These are phyloP conservation scores for Lasiurus borealis DNA, from an alignment of 2,113 vertebrate genomes.

Conservation along the genomic window DNA sequence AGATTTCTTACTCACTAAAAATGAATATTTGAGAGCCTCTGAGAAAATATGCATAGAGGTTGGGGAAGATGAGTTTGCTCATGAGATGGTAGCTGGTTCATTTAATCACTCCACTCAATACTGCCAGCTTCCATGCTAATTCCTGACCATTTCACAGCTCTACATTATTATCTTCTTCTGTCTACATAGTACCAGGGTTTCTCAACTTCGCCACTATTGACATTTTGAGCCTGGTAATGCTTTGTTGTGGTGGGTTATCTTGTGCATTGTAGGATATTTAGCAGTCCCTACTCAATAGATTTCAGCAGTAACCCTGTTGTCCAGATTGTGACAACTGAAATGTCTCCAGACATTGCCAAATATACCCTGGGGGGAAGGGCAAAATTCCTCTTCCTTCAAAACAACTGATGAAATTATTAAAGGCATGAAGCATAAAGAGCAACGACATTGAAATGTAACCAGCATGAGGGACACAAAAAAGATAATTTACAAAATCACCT, in stretches of 20 bases:
- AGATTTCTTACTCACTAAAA: background rate
- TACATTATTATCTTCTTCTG: background rate
- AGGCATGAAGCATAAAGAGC: background rate
- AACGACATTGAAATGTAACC: background rate
- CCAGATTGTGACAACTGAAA: background rate
- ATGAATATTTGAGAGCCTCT: background rate
- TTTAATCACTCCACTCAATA: background rate
- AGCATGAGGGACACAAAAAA: background rate
- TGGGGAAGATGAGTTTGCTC: background rate
- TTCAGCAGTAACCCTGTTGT: background rate
- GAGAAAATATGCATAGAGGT: background rate
- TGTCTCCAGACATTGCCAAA: slow-evolving; percentile 34
- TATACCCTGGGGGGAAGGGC: background rate
- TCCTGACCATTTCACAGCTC: background rate
- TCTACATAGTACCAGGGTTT: slow-evolving; percentile 12
- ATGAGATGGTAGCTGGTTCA: background rate
- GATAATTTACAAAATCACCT: background rate
- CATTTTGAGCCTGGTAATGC: background rate
- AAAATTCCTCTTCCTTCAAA: background rate
- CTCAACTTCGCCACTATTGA: background rate
- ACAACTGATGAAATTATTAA: background rate
- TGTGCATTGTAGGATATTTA: background rate
- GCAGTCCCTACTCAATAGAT: background rate
- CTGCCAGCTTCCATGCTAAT: background rate
- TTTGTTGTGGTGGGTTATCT: background rate